These are phyloP conservation scores for Pomatorhinus ruficollis DNA, from an alignment of 2,113 vertebrate species.

Conservation along the genomic window DNA sequence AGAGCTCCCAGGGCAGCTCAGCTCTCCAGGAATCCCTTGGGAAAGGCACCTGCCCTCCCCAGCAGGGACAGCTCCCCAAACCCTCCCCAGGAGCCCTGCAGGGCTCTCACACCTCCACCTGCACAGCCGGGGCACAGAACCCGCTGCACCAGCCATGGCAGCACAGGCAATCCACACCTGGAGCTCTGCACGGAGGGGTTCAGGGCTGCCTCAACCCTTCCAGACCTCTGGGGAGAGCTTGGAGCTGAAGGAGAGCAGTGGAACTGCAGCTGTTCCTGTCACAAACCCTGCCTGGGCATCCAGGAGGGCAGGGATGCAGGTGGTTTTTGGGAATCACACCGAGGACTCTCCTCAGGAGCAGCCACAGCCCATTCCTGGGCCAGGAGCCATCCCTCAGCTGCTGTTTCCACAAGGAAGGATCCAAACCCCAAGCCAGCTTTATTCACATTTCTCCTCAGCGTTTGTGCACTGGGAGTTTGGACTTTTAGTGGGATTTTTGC, in stretches of 20 bases:
- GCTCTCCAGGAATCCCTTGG: neutral
- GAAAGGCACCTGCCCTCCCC: neutral
- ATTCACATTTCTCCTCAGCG: rapidly evolving
- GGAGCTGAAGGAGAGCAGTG: neutral
- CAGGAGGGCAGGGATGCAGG: neutral
- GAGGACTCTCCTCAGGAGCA: neutral
- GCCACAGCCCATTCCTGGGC: neutral
- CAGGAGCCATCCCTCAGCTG: neutral
- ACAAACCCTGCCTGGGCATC: neutral
- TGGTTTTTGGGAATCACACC: neutral
- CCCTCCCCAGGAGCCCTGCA: rapidly evolving
- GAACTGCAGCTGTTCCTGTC: neutral
- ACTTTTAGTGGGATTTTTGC: neutral
- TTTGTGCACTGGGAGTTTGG: neutral
- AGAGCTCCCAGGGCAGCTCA: neutral
- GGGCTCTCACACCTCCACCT: neutral
- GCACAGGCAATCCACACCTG: too few relatives aligned
- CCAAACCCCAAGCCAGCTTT: neutral
- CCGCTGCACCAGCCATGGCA: too few relatives aligned
- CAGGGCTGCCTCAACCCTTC: neutral
- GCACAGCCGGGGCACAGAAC: neutral
- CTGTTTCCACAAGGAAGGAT: neutral
- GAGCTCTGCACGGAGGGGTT: neutral
- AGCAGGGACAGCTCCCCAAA: neutral
- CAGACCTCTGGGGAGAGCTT: neutral